phyloP scores from a whole-genome alignment of 2,888 invertebrate species.

The Eupithecia inturbata region DNA sequence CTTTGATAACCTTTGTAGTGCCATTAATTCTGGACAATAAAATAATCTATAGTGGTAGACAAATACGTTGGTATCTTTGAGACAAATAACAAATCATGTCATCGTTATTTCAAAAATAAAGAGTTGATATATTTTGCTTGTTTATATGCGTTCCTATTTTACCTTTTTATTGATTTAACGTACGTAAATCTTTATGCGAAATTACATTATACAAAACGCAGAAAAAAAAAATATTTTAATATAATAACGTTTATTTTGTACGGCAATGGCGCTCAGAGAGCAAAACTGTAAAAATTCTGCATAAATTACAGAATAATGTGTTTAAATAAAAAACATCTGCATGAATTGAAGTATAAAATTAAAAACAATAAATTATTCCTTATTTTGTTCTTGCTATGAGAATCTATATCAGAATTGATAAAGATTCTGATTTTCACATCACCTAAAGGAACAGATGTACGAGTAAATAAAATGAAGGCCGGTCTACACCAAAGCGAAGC shows the following conservation, averaged over 20 bases:
- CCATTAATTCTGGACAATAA: conserved; percentile 57
- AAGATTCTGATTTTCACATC: no score
- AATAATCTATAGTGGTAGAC: conserved; percentile 34
- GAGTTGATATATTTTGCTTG: conserved; percentile 50
- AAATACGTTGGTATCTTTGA: conserved; percentile 30
- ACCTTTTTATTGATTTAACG: neutral
- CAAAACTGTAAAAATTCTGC: neutral
- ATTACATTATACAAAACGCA: neutral
- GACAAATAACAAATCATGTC: conserved; percentile 41
- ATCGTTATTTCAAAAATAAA: conserved; percentile 50
- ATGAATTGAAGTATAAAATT: conserved; percentile 3
- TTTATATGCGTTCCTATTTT: neutral
- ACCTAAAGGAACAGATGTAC: neutral
- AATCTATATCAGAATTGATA: no score
- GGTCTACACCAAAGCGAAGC: neutral
- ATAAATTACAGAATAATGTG: neutral
- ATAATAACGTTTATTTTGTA: conserved; percentile 32
- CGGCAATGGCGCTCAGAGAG: conserved; percentile 24
- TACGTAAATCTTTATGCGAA: neutral
- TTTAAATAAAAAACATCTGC: neutral
- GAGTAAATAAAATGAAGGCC: neutral
- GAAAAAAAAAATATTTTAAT: conserved; percentile 8
- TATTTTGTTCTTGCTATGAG: neutral
- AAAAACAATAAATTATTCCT: neutral
- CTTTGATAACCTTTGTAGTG: conserved; percentile 49